Evolutionary conservation across 2,797 vertebrate genomes (phyloP).

Genomic region (Platalea minor): DNA sequence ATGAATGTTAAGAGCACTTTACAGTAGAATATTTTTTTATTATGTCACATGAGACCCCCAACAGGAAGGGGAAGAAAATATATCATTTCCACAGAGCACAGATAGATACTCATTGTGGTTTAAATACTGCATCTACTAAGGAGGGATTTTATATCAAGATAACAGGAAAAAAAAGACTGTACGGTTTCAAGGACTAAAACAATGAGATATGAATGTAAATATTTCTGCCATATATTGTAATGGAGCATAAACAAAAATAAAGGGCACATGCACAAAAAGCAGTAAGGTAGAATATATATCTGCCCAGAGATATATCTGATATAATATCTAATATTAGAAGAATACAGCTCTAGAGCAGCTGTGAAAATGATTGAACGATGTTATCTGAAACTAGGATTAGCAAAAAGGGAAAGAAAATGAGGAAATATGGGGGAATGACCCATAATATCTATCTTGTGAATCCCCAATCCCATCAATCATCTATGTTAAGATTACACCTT

Average conservation of each 20-base stretch:
- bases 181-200: not conserved
- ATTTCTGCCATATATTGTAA: not conserved
- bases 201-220: not conserved
- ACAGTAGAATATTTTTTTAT: not conserved
- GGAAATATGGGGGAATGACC: slow-evolving; percentile 20
- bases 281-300: not conserved
- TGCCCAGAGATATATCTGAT: not conserved
- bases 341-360: not conserved
- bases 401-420: slow-evolving; percentile 44
- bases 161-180: fast-evolving
- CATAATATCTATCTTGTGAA: not conserved
- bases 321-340: not conserved
- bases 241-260: not conserved
- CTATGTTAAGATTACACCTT: slow-evolving; percentile 10
- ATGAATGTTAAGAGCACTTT: not conserved
- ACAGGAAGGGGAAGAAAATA: not conserved
- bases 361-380: slow-evolving; percentile 36
- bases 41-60: not conserved
- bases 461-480: slow-evolving; percentile 6
- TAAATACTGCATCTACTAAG: not conserved
- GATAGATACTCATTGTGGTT: not conserved
- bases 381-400: slow-evolving; percentile 29
- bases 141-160: not conserved
- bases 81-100: not conserved
- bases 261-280: not conserved